These are phyloP conservation scores for Limnephilus rhombicus DNA, from an alignment of 2,888 invertebrate genomes.

Conservation along the genomic window DNA sequence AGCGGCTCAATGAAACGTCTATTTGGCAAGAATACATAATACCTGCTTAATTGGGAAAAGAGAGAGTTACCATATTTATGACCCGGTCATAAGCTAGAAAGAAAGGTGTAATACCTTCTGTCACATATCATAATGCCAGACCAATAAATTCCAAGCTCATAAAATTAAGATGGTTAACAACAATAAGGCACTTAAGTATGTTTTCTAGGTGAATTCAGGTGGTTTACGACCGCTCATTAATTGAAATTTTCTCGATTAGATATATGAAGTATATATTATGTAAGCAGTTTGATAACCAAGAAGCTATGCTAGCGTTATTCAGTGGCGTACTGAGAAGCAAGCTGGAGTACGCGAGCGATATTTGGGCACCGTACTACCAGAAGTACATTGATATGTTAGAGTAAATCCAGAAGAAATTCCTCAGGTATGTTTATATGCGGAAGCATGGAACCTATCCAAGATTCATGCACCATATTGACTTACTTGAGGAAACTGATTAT, in stretches of 20 bases:
- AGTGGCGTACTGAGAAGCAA: too few species aligned
- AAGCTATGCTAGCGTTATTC: too few species aligned
- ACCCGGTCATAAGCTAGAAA: constrained; percentile 24
- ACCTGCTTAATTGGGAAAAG: constrained; percentile 33
- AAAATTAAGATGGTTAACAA: not conserved
- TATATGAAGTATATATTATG: too few species aligned
- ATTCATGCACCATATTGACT: too few species aligned
- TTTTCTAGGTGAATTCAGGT: not conserved
- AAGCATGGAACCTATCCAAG: too few species aligned
- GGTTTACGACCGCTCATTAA: not conserved
- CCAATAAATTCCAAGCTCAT: not conserved
- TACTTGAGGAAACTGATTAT: too few species aligned
- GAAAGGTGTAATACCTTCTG: not conserved
- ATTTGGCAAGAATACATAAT: constrained; percentile 20
- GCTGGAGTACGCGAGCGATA: too few species aligned
- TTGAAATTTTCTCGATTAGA: not conserved
- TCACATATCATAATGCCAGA: not conserved
- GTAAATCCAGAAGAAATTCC: too few species aligned
- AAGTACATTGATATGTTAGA: too few species aligned
- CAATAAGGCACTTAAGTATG: not conserved
- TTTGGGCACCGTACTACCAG: too few species aligned
- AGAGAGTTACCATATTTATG: constrained; percentile 38
- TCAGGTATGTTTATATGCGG: too few species aligned
- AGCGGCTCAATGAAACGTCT: constrained; percentile 16
- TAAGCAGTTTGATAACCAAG: too few species aligned